Evolutionary conservation across 2,797 vertebrate species (phyloP).

Genomic region (Valencia hispanica): DNA sequence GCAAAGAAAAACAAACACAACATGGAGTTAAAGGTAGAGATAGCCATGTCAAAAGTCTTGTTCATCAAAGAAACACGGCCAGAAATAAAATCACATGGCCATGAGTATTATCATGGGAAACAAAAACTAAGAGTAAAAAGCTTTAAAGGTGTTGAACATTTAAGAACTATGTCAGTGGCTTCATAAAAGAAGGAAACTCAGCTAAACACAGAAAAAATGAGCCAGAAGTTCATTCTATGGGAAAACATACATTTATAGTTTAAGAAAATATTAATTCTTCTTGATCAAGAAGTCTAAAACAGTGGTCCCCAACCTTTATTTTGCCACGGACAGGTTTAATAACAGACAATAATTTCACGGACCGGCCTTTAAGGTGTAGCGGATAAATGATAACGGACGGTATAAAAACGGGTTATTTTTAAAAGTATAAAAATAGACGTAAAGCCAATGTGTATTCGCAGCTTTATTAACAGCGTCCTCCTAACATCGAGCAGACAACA

Average conservation of each 20-base stretch:
- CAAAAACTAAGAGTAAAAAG: background rate
- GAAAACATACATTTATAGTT: background rate
- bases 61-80: background rate
- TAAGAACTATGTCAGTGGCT: background rate
- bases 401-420: too few species aligned
- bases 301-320: too few species aligned
- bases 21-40: background rate
- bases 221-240: too few species aligned
- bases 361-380: too few species aligned
- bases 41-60: background rate
- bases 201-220: background rate
- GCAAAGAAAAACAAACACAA: background rate
- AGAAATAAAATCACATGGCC: background rate
- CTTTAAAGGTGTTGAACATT: background rate
- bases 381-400: too few species aligned
- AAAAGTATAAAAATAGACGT: too few species aligned
- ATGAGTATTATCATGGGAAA: background rate
- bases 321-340: too few species aligned
- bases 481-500: too few species aligned
- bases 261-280: background rate
- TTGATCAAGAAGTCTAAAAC: background rate
- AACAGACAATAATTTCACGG: too few species aligned
- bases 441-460: too few species aligned
- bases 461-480: too few species aligned
- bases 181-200: background rate